A percentile compares a stretch with the other conserved stretches of the same genome.
Evolutionary conservation across 2,888 invertebrate species (phyloP).

Genomic region (Punctoribates punctum): DNA sequence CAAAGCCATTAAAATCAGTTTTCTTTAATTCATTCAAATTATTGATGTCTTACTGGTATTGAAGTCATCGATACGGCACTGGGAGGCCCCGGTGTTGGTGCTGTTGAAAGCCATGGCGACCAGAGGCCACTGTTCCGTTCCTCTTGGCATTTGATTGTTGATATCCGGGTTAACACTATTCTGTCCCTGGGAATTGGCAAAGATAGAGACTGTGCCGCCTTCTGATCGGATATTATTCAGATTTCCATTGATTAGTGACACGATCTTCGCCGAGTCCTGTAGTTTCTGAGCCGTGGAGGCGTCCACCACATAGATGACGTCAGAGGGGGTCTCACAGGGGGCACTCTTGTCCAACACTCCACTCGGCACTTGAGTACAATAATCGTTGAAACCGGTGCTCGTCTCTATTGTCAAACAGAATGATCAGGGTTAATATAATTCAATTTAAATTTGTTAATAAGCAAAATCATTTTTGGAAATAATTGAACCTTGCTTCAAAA

Average conservation of each 20-base stretch:
- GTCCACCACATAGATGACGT: constrained; percentile 46
- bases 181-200: constrained; percentile 16
- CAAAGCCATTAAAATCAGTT: neutral
- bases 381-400: neutral
- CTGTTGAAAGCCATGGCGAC: constrained; percentile 25
- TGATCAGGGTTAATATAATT: too few species aligned
- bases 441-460: too few species aligned
- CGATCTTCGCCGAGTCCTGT: constrained; percentile 21
- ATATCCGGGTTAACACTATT: neutral
- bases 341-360: constrained; percentile 17
- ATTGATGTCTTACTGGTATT: neutral
- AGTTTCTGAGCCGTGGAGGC: constrained; percentile 34
- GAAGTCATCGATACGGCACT: constrained; percentile 20
- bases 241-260: constrained; percentile 14
- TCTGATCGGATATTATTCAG: constrained; percentile 30
- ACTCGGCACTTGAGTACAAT: neutral
- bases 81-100: constrained; percentile 7
- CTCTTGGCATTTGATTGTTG: neutral
- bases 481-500: too few species aligned
- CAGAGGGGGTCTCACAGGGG: constrained; percentile 45
- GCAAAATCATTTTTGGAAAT: too few species aligned
- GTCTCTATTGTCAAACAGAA: neutral
- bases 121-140: constrained; percentile 38
- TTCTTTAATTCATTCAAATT: neutral
- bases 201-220: constrained; percentile 35